These are phyloP conservation scores for Babyrousa celebensis DNA, from an alignment of 2,797 vertebrate species.

Conservation along the genomic window DNA sequence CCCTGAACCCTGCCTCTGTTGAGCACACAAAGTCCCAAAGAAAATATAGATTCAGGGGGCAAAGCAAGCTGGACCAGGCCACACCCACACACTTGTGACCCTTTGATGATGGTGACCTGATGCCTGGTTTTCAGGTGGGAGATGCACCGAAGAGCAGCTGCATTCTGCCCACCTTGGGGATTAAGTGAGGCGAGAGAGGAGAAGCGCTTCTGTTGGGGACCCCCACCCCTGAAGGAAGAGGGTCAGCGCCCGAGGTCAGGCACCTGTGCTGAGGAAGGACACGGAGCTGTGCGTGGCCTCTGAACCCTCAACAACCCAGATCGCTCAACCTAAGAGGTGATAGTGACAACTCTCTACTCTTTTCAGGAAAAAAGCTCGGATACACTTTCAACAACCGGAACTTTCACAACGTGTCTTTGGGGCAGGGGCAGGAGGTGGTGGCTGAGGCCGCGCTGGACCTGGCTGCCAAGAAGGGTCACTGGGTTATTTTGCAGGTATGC, in stretches of 20 bases:
- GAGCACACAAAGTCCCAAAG: neutral
- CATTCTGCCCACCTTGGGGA: too few relatives aligned
- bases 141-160: accelerated
- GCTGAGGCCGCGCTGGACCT: slow-evolving; percentile 95
- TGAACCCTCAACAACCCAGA: neutral
- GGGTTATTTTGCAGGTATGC: slow-evolving; percentile 97
- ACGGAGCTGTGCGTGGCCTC: neutral
- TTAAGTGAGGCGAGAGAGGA: neutral
- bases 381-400: slow-evolving; percentile 95
- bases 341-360: slow-evolving; percentile 27
- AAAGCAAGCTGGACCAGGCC: neutral
- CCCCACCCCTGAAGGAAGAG: neutral
- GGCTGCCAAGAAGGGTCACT: slow-evolving; percentile 96
- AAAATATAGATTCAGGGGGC: neutral
- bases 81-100: neutral
- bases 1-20: neutral
- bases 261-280: neutral
- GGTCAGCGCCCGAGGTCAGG: neutral
- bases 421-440: slow-evolving; percentile 97
- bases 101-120: neutral
- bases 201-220: neutral
- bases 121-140: neutral
- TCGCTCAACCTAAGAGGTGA: neutral
- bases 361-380: slow-evolving; percentile 94
- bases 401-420: slow-evolving; percentile 97